phyloP scores from a whole-genome alignment of 2,888 invertebrate genomes.

The Volucella bombylans region DNA sequence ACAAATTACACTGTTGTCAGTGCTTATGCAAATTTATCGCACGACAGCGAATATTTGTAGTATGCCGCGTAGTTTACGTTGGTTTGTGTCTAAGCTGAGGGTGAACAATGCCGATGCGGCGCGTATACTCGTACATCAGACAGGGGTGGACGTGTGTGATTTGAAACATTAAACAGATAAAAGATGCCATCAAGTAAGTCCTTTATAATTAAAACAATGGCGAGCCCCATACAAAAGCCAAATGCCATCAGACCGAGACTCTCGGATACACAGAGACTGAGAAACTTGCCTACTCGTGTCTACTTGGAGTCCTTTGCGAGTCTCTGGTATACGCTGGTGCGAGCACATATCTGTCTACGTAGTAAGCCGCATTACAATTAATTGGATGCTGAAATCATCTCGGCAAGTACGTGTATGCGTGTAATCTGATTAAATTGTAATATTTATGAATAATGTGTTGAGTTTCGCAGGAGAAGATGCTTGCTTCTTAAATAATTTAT shows the following conservation, averaged over 20 bases:
- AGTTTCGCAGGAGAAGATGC: slow-evolving; percentile 17
- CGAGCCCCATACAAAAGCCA: too few species aligned
- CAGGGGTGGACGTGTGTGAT: too few species aligned
- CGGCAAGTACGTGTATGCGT: slow-evolving; percentile 14
- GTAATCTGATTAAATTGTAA: slow-evolving; percentile 63
- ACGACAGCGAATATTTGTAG: slow-evolving; percentile 37
- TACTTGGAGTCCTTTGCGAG: not conserved
- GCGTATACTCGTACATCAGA: too few species aligned
- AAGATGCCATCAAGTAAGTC: slow-evolving; percentile 1
- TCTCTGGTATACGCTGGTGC: not conserved
- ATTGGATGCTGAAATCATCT: slow-evolving; percentile 32
- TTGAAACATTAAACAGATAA: slow-evolving; percentile 4
- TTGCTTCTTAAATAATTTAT: slow-evolving; percentile 58
- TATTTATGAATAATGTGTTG: slow-evolving; percentile 59
- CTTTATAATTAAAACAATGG: slow-evolving; percentile 10
- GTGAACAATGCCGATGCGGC: not conserved
- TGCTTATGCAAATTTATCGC: slow-evolving; percentile 57
- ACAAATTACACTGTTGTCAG: slow-evolving; percentile 18
- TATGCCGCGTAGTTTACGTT: not conserved
- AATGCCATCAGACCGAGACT: not conserved
- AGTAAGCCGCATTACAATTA: slow-evolving; percentile 38
- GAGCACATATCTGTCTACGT: not conserved
- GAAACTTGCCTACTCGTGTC: not conserved
- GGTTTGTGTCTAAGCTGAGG: not conserved
- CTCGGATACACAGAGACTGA: not conserved